Base-by-base conservation (phyloP, 92 coral and sea anemone species). In the Desmophyllum pertusum region DNA sequence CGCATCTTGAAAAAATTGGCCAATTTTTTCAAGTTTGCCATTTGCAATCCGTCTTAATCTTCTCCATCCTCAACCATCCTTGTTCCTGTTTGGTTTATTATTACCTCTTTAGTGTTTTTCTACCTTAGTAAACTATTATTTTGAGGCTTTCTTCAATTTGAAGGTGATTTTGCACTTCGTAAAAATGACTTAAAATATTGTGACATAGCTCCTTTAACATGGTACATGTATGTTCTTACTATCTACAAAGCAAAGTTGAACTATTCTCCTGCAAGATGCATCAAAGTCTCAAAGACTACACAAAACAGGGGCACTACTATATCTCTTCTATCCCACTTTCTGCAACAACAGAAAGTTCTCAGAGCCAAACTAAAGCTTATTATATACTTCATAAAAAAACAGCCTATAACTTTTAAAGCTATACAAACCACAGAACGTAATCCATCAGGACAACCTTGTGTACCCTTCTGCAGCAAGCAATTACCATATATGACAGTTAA, bases 371-470 rank as follows among this genome's bases (percentile, higher is more conserved):
- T 68, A 48, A 68, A 46, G 35, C 40, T 48, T 52, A 69, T 37
- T 80, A 69, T 37, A 55, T 52, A 80, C 84, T 80, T 80, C 76
- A 80, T 80, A 43, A 79, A n/a, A n/a, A 79, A 79, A 68, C 76
- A 31, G 66, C 76, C 76, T 80, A 52, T 68, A 80, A 68, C 84
- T 79, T 66, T 66, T 65, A 35, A 65, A 46, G 75, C 76, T 52
- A 80, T 68, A 80, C 76, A 80, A 80, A 80, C 76, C 67, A 68
- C 48, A 68, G 84, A 80, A 80, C 64, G 37, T 15, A 6, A 70
- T 51, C 77, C 76, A 68, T 43, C 30, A n/a, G 31, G 62, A 43
- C 66, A 67, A 37, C 14, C 15, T 33, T 37, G 35, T 14, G 40
- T 63, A 19, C 37, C 76, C 38, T 35, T 50, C 38, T 48, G 67